phyloP scores from a whole-genome alignment of 2,888 invertebrate genomes.

The Sesamia inferens region DNA sequence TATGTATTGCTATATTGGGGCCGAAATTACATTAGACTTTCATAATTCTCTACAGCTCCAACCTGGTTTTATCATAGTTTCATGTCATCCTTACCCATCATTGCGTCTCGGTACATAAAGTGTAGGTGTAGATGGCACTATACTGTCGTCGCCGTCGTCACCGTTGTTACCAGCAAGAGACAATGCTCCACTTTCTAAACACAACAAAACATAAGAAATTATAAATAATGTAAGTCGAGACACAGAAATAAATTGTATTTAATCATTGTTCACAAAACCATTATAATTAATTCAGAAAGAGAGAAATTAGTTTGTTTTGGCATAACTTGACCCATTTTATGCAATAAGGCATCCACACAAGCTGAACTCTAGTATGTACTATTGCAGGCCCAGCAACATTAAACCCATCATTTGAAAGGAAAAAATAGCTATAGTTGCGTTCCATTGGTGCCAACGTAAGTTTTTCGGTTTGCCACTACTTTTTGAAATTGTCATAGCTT shows the following conservation, averaged over 20 bases:
- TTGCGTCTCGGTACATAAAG: constrained; percentile 94
- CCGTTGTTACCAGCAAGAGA: constrained; percentile 83
- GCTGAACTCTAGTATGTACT: background rate
- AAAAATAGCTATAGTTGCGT: background rate
- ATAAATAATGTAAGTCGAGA: background rate
- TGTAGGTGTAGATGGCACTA: constrained; percentile 97
- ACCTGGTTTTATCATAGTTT: background rate
- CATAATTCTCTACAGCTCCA: background rate
- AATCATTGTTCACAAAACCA: background rate
- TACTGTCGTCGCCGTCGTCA: constrained; percentile 91
- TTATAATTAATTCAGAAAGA: background rate
- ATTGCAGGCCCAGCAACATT: background rate
- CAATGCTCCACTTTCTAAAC: constrained; percentile 80
- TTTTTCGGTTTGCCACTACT: too few relatives aligned
- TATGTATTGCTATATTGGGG: constrained; percentile 1
- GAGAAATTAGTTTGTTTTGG: background rate
- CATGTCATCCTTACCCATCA: constrained; percentile 90
- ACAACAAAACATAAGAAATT: background rate
- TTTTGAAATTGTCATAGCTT: too few relatives aligned
- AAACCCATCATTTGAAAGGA: background rate
- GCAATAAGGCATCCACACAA: background rate
- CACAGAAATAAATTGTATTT: background rate
- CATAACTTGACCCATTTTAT: background rate
- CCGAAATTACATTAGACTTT: background rate
- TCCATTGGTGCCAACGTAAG: too few relatives aligned